Base-by-base conservation (phyloP, 1,140 invertebrate genomes). In the Araneus ventricosus region DNA sequence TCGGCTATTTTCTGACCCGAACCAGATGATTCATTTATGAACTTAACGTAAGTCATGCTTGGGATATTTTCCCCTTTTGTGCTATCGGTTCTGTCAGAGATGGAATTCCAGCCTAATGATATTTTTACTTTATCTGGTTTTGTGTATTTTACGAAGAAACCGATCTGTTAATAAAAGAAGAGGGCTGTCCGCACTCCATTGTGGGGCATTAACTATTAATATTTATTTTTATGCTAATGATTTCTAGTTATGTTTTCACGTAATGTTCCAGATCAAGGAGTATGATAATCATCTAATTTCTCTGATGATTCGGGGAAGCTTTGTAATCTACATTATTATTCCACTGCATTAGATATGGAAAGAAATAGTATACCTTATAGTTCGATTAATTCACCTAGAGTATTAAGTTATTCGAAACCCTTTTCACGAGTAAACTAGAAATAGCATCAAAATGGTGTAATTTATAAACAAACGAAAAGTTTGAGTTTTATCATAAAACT, bases 11-110 rank as follows among this genome's bases (percentile, higher is more conserved):
- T 90, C 57, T 90, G 63, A 90, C 45, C 67, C 52, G 22, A 45
- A n/a, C 27, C 14, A 45, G 27, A 90, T 90, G 41, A 90, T 90
- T 90, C 45, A 88, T 88, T 88, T 88, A 88, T 75, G 87, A 75
- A 41, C 61, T n/a, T 70, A n/a, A 75, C 14, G 41, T 27, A 4
- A n/a, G 39, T 52, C 82, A 84, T 84, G 82, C 39, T 52, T 45
- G 41, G 30, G 5, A 20, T 37, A 75, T 37, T 34, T 34, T 75
- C 37, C 24, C n/a, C 24, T 61, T 61, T n/a, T n/a, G 5, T 34
- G 37, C 7, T 34, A 75, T 34, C 70, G 34, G 30, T 37, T 75
- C 27, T 34, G 70, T 75, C 70, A 22, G 34, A 34, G 70, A 75
- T 75, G 70, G 70, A 75, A 75, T 75, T 75, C 37, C 22, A 34